Evolutionary conservation across 2,888 invertebrate species (phyloP), one percentile per base, ranked within the genome.

Genomic region (Strigamia transsilvanica): DNA sequence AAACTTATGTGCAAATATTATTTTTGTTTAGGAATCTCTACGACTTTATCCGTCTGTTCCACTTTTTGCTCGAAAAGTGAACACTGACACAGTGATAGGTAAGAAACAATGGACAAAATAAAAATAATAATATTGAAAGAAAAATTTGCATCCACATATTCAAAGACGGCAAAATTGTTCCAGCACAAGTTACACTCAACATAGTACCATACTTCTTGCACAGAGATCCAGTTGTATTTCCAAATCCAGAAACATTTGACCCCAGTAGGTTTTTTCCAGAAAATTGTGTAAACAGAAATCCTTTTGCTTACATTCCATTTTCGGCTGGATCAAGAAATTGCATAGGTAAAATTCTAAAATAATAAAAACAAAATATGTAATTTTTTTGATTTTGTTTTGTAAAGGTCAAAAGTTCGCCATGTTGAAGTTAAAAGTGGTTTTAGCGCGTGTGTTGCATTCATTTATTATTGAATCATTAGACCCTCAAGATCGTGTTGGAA

Each of bases 201-300:
- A 87, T 94, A 80, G 90, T 90, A 66, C 91, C 92, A n/a, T 91
- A 88, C 85, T 91, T 92, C 85, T 85, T 92, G 10, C 93, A 94
- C 87, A 90, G 91, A 7, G 90, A 92, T 86, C 90, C 91, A 0
- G 89, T 90, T 18, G 88, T 91, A 80, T 94, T 91, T 88, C 90
- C 91, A 0, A 89, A 93, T 84, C 93, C 94, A 0, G 90, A 92
- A 73, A 90, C 89, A 84, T 96, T 94, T 87, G 91, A 95, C 89
- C 95, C 96, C 1, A 95, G 95, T 80, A 88, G 94, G 84, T 94
- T 94, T 87, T 86, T 92, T 84, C 93, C 94, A 0, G 91, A 93
- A 85, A 92, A 91, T 84, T 92, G 92, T 83, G 92, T 92, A 80
- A 91, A 92, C 85, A 91, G 95, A 83, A 94, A 95, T 85, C 86